Base-by-base conservation (phyloP, 2,113 vertebrate species). In the Nannobrachium achirus region DNA sequence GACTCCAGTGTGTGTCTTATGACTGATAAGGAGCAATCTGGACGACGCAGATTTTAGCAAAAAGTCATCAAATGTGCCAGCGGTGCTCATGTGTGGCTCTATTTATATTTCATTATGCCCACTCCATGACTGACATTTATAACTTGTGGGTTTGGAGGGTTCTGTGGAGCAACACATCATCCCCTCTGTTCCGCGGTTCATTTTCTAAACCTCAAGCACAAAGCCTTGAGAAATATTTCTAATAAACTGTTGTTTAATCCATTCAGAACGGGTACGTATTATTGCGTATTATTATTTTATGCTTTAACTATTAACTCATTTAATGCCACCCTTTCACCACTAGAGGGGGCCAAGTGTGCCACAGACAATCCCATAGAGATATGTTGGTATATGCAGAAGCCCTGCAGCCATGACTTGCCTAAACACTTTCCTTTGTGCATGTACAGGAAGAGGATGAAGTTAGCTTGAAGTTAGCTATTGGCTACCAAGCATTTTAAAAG, bases 51-150 rank as follows among this genome's bases (percentile, higher is more conserved):
- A 88, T 91, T n/a, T 89, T 85, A 79, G 84, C 65, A 69, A 78
- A n/a, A 79, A 88, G 85, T 86, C 79, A 88, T 89, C 92, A 88
- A n/a, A 90, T 89, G 88, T 84, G 86, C 79, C 14, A 73, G 74
- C 86, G 84, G 89, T 86, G 88, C 88, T 87, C 80, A n/a, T n/a
- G n/a, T 52, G 60, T 63, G 78, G 73, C 79, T 85, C 69, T 86
- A 92, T 92, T 89, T 87, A 90, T 88, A 90, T 92, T 92, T 89
- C 81, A 92, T 91, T 91, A 90, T 89, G 70, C 70, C 76, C 82
- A 83, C 88, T 92, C 75, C 88, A 86, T 90, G 90, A 91, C 82
- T 90, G 89, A 80, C 90, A 91, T 91, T 89, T 91, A 89, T 79
- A 81, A 89, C 88, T 90, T 77, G 63, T 44, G 79, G 63, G 75